phyloP scores from a whole-genome alignment of 92 coral and sea anemone species.

The Scolanthus callimorphus region DNA sequence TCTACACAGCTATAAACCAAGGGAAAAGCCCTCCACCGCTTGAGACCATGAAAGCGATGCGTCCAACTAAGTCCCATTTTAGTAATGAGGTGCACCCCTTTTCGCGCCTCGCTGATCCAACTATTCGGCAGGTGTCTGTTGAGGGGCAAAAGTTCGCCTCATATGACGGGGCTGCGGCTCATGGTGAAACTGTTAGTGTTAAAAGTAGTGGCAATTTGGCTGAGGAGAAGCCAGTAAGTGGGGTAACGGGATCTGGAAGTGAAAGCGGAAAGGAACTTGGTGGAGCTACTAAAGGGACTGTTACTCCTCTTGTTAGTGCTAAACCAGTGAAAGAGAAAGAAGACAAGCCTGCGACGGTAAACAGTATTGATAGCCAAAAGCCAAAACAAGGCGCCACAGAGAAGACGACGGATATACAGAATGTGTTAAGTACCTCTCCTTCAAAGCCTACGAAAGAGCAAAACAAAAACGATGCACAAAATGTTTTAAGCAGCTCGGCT shows the following conservation, averaged over 20 bases:
- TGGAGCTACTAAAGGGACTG: neutral
- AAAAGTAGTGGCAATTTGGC: neutral
- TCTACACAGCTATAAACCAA: constrained; percentile 53
- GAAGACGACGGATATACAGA: no score
- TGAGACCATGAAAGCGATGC: constrained; percentile 22
- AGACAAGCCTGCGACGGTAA: neutral
- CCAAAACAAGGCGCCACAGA: neutral
- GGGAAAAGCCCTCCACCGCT: constrained; percentile 35
- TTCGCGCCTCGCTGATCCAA: no score
- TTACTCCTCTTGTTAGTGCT: neutral
- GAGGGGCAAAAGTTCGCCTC: neutral
- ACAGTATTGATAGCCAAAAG: no score
- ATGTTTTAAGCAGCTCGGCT: neutral
- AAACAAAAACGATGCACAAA: no score
- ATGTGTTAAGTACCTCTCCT: no score
- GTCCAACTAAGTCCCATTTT: constrained; percentile 61
- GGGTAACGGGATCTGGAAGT: neutral
- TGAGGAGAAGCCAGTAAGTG: neutral
- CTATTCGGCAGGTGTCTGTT: neutral
- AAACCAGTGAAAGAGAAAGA: neutral
- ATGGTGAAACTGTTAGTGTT: neutral
- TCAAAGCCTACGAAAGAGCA: no score
- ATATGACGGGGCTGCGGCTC: neutral
- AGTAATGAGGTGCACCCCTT: neutral
- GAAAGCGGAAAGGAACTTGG: neutral